Evolutionary conservation across 2,113 vertebrate genomes (phyloP).

Genomic region (Cairina moschata): DNA sequence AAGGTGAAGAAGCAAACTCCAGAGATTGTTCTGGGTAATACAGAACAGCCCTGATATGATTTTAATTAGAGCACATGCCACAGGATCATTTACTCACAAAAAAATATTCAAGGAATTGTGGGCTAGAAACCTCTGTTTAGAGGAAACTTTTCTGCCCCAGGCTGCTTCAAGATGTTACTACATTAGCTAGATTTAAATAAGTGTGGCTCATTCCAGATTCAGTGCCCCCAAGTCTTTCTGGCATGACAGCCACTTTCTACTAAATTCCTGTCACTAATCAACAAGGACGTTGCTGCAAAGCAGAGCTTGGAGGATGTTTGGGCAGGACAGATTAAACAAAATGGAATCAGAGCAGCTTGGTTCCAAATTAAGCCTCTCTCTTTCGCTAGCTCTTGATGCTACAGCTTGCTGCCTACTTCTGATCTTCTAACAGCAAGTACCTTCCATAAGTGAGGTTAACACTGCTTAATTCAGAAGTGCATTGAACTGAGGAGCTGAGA

Average conservation of each 20-base stretch:
- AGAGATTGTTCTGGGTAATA: conserved; percentile 12
- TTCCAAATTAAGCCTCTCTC: not conserved
- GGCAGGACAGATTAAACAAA: conserved; percentile 1
- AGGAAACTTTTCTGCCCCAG: conserved; percentile 26
- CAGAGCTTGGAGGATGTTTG: not conserved
- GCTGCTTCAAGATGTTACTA: conserved; percentile 33
- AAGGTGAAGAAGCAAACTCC: conserved; percentile 29
- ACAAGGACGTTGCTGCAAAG: not conserved
- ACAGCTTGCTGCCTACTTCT: not conserved
- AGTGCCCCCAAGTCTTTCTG: not conserved
- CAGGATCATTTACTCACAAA: conserved; percentile 29
- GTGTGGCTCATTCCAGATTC: conserved; percentile 25
- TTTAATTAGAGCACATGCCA: conserved; percentile 41
- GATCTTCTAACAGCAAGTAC: conserved; percentile 4
- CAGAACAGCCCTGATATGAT: conserved; percentile 20
- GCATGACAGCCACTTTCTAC: not conserved
- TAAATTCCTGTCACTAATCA: conserved; percentile 3
- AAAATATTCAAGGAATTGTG: conserved; percentile 24
- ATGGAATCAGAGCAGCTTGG: not conserved
- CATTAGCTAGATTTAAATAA: conserved; percentile 7
- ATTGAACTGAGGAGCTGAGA: not conserved
- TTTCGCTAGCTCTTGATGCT: not conserved
- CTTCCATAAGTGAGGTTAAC: not conserved
- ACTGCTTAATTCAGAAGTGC: not conserved
- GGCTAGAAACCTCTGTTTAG: conserved; percentile 16